These are phyloP conservation scores for Sula dactylatra DNA, from an alignment of 2,113 vertebrate species.

Conservation along the genomic window DNA sequence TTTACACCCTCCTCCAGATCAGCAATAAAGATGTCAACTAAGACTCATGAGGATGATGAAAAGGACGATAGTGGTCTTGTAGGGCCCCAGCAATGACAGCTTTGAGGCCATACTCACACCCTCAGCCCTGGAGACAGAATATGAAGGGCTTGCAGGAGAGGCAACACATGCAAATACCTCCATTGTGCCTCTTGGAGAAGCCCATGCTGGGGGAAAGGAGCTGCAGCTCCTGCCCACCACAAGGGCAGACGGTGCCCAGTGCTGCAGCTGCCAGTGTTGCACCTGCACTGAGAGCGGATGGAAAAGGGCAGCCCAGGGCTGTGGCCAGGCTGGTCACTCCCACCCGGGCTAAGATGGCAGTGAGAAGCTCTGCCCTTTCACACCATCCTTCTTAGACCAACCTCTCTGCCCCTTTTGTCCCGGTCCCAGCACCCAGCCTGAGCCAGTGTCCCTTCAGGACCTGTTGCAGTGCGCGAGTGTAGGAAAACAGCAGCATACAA, in stretches of 20 bases:
- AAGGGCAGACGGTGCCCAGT: background rate
- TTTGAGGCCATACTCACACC: background rate
- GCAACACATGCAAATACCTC: background rate
- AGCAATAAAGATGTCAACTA: background rate
- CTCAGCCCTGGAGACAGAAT: background rate
- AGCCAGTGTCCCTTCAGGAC: background rate
- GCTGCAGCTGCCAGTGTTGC: background rate
- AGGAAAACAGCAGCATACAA: background rate
- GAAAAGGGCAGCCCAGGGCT: background rate
- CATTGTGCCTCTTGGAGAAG: background rate
- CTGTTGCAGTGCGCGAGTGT: rapidly evolving
- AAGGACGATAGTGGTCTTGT: background rate
- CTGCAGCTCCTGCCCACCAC: background rate
- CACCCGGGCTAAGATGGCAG: background rate
- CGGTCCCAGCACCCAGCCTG: rapidly evolving
- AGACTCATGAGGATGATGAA: background rate
- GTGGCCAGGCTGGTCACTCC: background rate
- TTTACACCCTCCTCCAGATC: slow-evolving; percentile 14
- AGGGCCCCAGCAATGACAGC: background rate
- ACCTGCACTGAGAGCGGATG: background rate
- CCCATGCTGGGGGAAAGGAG: rapidly evolving
- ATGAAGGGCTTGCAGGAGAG: background rate
- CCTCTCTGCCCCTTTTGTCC: background rate
- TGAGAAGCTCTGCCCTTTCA: background rate
- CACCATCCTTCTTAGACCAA: background rate